A percentile compares a stretch with the other conserved stretches of the same genome.
Conservation (phyloP, 2,113 vertebrate genomes). For the Kobus ellipsiprymnus region DNA sequence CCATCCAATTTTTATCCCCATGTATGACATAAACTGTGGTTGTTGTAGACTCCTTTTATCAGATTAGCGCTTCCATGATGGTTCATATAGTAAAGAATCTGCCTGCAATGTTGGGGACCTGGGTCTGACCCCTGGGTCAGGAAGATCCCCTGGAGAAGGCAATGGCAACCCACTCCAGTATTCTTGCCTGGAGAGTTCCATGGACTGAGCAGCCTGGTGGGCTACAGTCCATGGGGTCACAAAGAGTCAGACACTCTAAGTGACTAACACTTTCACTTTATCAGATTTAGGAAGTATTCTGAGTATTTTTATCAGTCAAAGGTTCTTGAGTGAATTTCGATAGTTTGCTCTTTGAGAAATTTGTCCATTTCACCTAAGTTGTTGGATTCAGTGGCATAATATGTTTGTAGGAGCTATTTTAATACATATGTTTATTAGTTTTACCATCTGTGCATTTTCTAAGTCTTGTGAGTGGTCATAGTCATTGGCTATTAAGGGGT, state of each 20-base stretch:
- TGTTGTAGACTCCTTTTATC: neutral
- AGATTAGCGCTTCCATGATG: neutral
- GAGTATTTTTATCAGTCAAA: neutral
- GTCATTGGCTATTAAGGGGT: accelerated
- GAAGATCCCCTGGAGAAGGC: neutral
- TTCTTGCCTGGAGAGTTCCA: neutral
- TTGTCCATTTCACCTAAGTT: neutral
- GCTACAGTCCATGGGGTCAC: neutral
- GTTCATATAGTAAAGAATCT: neutral
- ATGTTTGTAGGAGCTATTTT: neutral
- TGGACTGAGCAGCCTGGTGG: neutral
- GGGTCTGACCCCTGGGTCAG: neutral
- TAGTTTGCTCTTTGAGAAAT: neutral
- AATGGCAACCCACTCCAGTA: neutral
- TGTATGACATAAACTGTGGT: neutral
- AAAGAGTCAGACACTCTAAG: neutral
- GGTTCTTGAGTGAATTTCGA: neutral
- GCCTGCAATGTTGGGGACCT: neutral
- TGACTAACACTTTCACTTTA: neutral
- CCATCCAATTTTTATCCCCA: neutral
- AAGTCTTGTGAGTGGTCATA: neutral
- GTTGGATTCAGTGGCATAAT: neutral
- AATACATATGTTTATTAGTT: neutral
- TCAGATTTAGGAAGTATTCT: neutral
- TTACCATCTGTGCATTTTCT: neutral